Base-by-base conservation (phyloP, 2,113 vertebrate genomes). In the Caretta caretta region DNA sequence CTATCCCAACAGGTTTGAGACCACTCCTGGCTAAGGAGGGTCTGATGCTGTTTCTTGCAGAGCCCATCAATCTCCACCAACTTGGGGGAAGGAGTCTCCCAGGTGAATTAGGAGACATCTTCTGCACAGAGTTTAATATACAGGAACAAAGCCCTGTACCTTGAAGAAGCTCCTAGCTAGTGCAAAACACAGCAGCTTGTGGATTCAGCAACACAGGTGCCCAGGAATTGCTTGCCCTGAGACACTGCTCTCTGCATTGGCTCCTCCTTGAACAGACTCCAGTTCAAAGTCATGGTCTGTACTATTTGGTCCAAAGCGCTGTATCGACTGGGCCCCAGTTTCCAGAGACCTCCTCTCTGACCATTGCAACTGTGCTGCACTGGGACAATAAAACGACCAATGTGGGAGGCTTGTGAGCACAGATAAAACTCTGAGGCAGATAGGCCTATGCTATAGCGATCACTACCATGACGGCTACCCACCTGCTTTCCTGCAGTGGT, bases 331-430 rank as follows among this genome's bases (percentile, higher is more conserved):
- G 19, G 22, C 49, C 19, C 49, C 35, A 86, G 14, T 8, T 53
- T 0, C 53, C 16, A 50, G 46, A 86, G 49, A 92, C 12, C 1
- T 1, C 0, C 0, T 27, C 13, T 89, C 24, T 20, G 82, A 49
- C 56, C 83, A 38, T 11, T 72, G 31, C 7, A 7, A 46, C n/a
- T 83, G 25, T 84, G 38, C 31, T 89, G 8, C 19, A 5, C 59
- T 42, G n/a, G 69, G 38, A 6, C 38, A 22, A 24, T 42, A 42
- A 42, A 38, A 42, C 10, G 8, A n/a, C 5, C 51, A 27, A 1
- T 5, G 4, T 0, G 27, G 51, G 35, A 56, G 54, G 20, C 19
- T 54, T 84, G 5, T 20, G 13, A 25, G 72, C 38, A 22, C 20
- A 76, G 72, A 76, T 10, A 25, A 25, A 46, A n/a, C 35, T 8